These are phyloP conservation scores for Suricata suricatta DNA, from an alignment of 2,113 vertebrate genomes.

Conservation along the genomic window DNA sequence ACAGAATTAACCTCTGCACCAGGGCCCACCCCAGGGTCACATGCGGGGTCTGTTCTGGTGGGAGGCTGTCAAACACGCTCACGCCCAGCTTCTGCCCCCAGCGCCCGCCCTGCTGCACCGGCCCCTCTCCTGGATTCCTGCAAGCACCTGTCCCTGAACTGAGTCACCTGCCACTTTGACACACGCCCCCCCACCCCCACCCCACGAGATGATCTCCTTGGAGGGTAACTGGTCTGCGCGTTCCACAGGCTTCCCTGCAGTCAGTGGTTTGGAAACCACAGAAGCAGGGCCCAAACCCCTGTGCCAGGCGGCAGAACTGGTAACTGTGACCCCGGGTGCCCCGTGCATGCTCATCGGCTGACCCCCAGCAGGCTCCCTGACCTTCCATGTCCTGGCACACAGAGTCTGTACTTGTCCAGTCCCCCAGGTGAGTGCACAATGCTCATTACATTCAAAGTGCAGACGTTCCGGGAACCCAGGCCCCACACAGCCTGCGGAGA, in stretches of 20 bases:
- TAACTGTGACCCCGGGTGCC: not conserved
- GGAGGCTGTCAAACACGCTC: not conserved
- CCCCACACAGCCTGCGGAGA: not conserved
- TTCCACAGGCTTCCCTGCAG: no score
- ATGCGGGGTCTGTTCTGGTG: not conserved
- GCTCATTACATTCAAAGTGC: no score
- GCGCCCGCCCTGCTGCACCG: no score
- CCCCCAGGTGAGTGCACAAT: no score
- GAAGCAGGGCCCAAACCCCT: not conserved
- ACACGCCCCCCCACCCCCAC: fast-evolving
- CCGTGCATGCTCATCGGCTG: not conserved
- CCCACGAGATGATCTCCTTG: not conserved
- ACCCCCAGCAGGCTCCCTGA: not conserved
- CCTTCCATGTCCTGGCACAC: not conserved
- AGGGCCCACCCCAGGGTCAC: no score
- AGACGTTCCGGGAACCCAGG: not conserved
- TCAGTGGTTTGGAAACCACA: fast-evolving
- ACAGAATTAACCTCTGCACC: not conserved
- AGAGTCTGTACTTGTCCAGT: not conserved
- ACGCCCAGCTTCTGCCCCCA: not conserved
- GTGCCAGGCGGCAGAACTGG: not conserved
- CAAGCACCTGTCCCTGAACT: not conserved
- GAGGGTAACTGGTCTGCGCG: no score
- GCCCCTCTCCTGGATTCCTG: no score
- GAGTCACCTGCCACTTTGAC: not conserved